Conservation (phyloP, 1,140 invertebrate genomes). For the Drosophila fuyamai region DNA sequence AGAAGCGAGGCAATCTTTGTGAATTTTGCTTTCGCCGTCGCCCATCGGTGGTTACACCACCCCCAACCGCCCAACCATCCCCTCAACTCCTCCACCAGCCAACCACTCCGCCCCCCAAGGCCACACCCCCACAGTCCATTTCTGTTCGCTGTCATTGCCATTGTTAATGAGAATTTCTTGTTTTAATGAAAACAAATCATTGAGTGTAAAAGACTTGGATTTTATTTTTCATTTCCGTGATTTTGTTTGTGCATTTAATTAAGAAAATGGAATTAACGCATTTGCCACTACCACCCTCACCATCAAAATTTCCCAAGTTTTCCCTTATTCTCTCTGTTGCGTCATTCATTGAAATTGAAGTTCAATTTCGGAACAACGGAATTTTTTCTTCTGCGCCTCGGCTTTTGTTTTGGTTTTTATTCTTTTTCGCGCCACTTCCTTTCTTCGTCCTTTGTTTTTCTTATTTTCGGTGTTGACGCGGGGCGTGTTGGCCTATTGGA, state of each 20-base stretch:
- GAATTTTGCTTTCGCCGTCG: slow-evolving; percentile 51
- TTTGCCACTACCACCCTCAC: slow-evolving; percentile 39
- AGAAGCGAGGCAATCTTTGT: slow-evolving; percentile 34
- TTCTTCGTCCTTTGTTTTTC: slow-evolving; percentile 26
- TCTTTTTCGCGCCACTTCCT: slow-evolving; percentile 24
- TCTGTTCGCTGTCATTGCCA: slow-evolving; percentile 78
- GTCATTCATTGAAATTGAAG: slow-evolving; percentile 57
- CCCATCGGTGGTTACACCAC: slow-evolving; percentile 56
- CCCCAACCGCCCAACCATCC: neutral
- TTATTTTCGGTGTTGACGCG: slow-evolving; percentile 33
- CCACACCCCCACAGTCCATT: slow-evolving; percentile 11
- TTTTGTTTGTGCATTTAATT: slow-evolving; percentile 84
- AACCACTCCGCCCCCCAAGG: slow-evolving; percentile 11
- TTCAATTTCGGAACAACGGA: slow-evolving; percentile 51
- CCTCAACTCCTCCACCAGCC: neutral
- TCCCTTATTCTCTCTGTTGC: slow-evolving; percentile 11
- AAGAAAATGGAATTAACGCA: slow-evolving; percentile 84
- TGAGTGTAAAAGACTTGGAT: slow-evolving; percentile 84
- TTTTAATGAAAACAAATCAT: slow-evolving; percentile 84
- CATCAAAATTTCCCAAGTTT: neutral
- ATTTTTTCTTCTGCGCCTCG: slow-evolving; percentile 27
- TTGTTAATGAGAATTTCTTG: slow-evolving; percentile 84
- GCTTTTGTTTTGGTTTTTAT: slow-evolving; percentile 33
- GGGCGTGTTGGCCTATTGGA: slow-evolving; percentile 55
- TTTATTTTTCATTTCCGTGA: slow-evolving; percentile 84